These are phyloP conservation scores for Brachypteracias leptosomus DNA, from an alignment of 2,113 vertebrate genomes.

Conservation along the genomic window DNA sequence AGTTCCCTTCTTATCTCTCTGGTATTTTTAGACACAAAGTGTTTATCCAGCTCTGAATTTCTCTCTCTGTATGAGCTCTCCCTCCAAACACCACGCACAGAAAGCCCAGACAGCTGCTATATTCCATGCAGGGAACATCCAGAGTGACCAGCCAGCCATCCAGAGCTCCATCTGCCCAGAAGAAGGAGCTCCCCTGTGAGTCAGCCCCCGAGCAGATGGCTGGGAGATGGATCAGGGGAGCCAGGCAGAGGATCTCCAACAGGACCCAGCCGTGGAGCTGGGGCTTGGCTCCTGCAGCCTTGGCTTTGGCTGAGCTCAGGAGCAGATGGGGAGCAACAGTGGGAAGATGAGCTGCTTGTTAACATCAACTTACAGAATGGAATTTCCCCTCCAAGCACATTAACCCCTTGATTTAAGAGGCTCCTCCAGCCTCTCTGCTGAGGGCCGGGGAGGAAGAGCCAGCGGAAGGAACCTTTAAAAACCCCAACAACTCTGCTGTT, in stretches of 20 bases:
- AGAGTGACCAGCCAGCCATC: neutral
- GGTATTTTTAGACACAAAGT: neutral
- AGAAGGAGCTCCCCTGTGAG: neutral
- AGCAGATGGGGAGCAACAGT: neutral
- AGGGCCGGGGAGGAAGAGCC: neutral
- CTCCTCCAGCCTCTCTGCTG: neutral
- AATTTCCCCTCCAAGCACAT: neutral
- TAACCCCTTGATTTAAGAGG: neutral
- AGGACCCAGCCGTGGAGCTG: neutral
- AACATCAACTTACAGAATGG: neutral
- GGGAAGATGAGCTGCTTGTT: neutral
- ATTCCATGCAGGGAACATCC: neutral
- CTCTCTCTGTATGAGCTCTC: neutral
- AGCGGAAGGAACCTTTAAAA: neutral
- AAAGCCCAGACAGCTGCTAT: neutral
- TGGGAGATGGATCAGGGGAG: neutral
- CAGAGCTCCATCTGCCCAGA: neutral
- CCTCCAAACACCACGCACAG: neutral
- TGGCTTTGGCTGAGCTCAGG: neutral
- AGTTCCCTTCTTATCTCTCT: neutral
- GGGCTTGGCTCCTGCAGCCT: neutral
- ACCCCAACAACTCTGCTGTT: neutral
- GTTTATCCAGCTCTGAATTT: neutral
- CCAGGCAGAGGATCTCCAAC: neutral
- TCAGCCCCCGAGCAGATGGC: neutral